These are phyloP conservation scores for Gracilinanus agilis DNA, from an alignment of 2,113 vertebrate genomes.

Conservation along the genomic window DNA sequence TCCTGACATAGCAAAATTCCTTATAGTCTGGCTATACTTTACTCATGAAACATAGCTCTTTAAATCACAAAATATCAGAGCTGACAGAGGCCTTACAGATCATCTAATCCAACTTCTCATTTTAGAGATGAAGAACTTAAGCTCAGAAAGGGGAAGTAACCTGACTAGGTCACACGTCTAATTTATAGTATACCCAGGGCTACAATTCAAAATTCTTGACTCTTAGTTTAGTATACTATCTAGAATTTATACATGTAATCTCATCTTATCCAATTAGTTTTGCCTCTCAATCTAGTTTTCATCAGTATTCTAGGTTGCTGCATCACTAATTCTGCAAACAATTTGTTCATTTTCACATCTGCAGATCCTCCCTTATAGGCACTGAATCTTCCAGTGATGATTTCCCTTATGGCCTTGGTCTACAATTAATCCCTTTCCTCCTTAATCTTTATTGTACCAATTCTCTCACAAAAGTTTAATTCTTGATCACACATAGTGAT, in stretches of 20 bases:
- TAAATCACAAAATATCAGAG: neutral
- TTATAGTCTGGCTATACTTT: neutral
- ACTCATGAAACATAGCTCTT: neutral
- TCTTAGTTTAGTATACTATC: neutral
- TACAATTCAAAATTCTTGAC: neutral
- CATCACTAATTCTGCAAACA: neutral
- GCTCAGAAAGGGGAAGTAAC: neutral
- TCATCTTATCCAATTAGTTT: neutral
- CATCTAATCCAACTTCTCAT: neutral
- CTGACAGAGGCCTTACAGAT: neutral
- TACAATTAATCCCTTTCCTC: neutral
- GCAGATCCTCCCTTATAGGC: neutral
- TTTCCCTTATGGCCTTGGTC: constrained; percentile 30
- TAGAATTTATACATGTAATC: rapidly evolving
- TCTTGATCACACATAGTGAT: constrained; percentile 31
- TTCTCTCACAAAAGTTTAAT: constrained; percentile 30
- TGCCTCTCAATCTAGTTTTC: neutral
- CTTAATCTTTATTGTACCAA: constrained; percentile 31
- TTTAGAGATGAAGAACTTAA: neutral
- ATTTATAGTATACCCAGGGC: neutral
- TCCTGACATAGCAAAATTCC: neutral
- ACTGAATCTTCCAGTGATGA: constrained; percentile 5
- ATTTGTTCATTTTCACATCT: neutral
- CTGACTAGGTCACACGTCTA: neutral
- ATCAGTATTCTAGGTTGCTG: neutral